Base-by-base conservation (phyloP, 2,113 vertebrate genomes). In the Cephalopholis sonnerati region DNA sequence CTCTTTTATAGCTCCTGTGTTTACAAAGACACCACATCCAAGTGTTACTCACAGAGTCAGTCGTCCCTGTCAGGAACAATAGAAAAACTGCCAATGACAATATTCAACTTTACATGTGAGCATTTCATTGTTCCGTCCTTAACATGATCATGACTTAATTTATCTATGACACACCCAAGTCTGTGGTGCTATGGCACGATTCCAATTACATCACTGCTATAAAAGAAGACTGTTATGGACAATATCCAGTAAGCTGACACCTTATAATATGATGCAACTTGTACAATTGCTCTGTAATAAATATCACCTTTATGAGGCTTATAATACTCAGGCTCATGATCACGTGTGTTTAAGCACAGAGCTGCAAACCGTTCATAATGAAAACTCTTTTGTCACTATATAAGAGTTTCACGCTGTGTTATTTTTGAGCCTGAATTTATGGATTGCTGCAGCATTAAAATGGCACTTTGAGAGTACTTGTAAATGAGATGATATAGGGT, bases 21-120 rank as follows among this genome's bases (percentile, higher is more conserved):
- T 63, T 50, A 75, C 10, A 69, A 25, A 77, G 24, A 46, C 50
- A 77, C 54, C 29, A 58, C 66, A 80, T 50, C 44, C 50, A 62
- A 41, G 58, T 25, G 25, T 68, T 41, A n/a, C 59, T 67, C 20
- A 66, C 22, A 13, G 3, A 81, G 61, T 44, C 27, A 41, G 27
- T 9, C 1, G 10, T 63, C 27, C 41, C 27, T 15, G 15, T 67
- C 58, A 44, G 12, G 9, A 1, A 51, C 72, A 54, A n/a, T 7
- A 63, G 44, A 70, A 54, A 53, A 22, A 25, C 36, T 20, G 50
- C 29, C 29, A 18, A 3, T 8, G 25, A 64, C 12, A 51, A 15
- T 18, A 16, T 39, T 70, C 50, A 39, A 20, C 17, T 53, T 20
- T 3, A 15, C 20, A 20, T 13, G 17, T 53, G 44, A 27, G 16